phyloP scores from a whole-genome alignment of 2,888 invertebrate species.

The Eupeodes latifasciatus region DNA sequence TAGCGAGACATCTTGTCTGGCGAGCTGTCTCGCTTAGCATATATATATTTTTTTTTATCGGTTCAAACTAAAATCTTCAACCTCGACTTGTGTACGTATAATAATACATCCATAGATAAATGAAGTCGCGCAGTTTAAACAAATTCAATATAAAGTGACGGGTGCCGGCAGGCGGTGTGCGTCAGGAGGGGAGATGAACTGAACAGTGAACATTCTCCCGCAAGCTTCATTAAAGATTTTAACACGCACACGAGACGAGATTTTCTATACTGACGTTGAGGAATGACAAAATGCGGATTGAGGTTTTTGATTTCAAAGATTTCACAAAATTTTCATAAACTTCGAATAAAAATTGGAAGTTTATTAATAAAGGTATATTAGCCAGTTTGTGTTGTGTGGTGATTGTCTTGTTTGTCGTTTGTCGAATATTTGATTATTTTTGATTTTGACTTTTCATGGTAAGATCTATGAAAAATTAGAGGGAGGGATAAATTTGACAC shows the following conservation, averaged over 20 bases:
- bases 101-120: neutral
- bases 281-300: conserved; percentile 31
- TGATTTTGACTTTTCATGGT: neutral
- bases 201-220: neutral
- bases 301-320: conserved; percentile 46
- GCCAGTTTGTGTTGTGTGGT: neutral
- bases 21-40: conserved; percentile 29
- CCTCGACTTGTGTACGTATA: neutral
- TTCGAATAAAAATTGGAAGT: conserved; percentile 23
- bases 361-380: neutral
- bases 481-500: conserved; percentile 8
- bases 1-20: conserved; percentile 62
- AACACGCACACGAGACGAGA: neutral
- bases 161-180: too few relatives aligned
- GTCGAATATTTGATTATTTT: neutral
- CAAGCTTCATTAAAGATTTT: conserved; percentile 22
- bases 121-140: conserved; percentile 13
- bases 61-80: neutral
- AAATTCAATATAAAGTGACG: neutral
- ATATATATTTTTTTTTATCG: neutral
- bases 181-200: neutral
- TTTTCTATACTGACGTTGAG: neutral
- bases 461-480: conserved; percentile 12
- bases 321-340: conserved; percentile 56
- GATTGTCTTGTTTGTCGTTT: neutral